A percentile compares a stretch with the other conserved stretches of the same genome.
phyloP scores from a whole-genome alignment of 2,797 vertebrate genomes.

The Pterois miles region DNA sequence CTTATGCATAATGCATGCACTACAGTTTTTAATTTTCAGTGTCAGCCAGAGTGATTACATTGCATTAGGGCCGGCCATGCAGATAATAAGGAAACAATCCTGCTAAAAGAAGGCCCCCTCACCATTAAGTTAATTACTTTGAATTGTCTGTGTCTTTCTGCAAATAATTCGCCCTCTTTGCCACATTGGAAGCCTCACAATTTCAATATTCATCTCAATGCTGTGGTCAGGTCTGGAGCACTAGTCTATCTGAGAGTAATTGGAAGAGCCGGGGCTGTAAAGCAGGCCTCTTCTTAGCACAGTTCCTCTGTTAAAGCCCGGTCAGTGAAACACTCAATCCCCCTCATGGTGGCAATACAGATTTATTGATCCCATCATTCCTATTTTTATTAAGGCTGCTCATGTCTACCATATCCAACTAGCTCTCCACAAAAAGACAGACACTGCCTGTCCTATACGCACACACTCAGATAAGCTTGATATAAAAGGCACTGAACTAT shows the following conservation, averaged over 20 bases:
- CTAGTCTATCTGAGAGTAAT: conserved; percentile 63
- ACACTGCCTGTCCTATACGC: conserved; percentile 3
- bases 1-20: conserved; percentile 62
- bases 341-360: conserved; percentile 69
- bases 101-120: conserved; percentile 8
- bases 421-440: conserved; percentile 24
- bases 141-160: conserved; percentile 22
- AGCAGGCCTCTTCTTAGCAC: conserved; percentile 50
- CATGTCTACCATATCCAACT: conserved; percentile 51
- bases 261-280: conserved; percentile 60
- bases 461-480: conserved; percentile 3
- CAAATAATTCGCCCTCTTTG: conserved; percentile 27
- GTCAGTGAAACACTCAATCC: conserved; percentile 58
- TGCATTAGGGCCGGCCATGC: conserved; percentile 46
- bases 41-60: conserved; percentile 50
- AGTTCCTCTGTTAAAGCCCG: conserved; percentile 57
- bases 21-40: conserved; percentile 53
- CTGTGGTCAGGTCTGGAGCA: conserved; percentile 37
- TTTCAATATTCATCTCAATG: conserved; percentile 16
- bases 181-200: neutral
- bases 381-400: conserved; percentile 67
- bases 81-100: conserved; percentile 66
- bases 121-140: conserved; percentile 32
- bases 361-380: conserved; percentile 73
- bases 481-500: conserved; percentile 28